Evolutionary conservation across 2,888 invertebrate species (phyloP).

Genomic region (Calliopum simillimum): DNA sequence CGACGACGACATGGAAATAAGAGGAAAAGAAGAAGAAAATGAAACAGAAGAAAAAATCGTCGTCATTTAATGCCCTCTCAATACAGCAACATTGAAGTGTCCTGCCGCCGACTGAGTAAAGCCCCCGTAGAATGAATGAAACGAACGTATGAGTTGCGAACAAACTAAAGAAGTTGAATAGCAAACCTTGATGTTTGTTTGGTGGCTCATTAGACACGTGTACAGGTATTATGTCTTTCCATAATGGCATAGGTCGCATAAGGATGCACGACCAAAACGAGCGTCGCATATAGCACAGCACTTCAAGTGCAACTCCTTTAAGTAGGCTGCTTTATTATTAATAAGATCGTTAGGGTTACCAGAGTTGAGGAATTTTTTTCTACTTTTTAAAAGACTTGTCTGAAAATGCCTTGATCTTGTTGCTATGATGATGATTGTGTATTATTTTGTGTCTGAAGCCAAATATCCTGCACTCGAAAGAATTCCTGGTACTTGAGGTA

Average conservation of each 20-base stretch:
- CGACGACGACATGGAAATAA: neutral
- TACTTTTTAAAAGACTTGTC: no score
- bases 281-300: neutral
- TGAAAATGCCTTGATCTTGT: no score
- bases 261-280: neutral
- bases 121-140: neutral
- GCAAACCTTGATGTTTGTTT: neutral
- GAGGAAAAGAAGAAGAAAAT: no score
- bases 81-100: slow-evolving; percentile 13
- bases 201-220: slow-evolving; percentile 29
- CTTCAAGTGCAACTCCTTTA: neutral
- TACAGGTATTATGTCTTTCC: neutral
- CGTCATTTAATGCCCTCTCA: slow-evolving; percentile 26
- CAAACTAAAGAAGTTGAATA: neutral
- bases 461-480: no score
- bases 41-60: neutral
- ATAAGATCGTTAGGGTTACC: neutral
- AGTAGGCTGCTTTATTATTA: neutral
- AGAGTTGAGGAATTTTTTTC: no score
- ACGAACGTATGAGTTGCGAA: neutral
- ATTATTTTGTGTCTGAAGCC: no score
- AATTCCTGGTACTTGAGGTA: no score
- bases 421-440: no score
- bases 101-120: neutral
- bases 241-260: neutral